Base-by-base conservation (phyloP, 2,797 vertebrate genomes). In the Catamblyrhynchus diadema region DNA sequence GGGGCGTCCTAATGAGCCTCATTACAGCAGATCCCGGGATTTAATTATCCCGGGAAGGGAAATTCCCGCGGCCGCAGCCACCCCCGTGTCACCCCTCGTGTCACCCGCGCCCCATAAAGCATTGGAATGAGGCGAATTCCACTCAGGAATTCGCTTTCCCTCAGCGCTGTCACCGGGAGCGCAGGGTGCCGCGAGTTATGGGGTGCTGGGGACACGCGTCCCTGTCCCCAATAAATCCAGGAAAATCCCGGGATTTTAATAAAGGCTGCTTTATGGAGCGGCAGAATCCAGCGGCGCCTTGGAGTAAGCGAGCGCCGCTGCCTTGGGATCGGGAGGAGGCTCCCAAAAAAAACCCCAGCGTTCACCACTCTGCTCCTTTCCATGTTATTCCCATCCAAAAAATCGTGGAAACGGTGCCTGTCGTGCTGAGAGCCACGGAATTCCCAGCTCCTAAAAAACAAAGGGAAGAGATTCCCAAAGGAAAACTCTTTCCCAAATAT, bases 21-120 rank as follows among this genome's bases (percentile, higher is more conserved):
- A 93, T 96, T 96, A 94, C 79, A 94, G 74, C 88, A 44, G 81
- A 64, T 90, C 85, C 54, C 2, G 73, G 64, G 79, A 82, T 96
- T 93, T 59, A 74, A 94, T 94, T 81, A 92, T 65, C 53, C 74
- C 1, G 8, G 4, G 81, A 65, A 65, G 81, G 37, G 74, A 70
- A 89, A 82, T 74, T 78, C 51, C 66, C 65, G 35, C 2, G 41
- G 65, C 78, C 66, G 2, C 85, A 83, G 53, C 61, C 37, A 69
- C 28, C 57, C 9, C 19, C 28, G 28, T 45, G 86, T 89, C 86
- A 69, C 70, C 48, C 48, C 42, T 41, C 64, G 50, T 30, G 20
- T 96, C 95, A 83, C 53, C 70, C 86, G 75, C 71, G 67, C 90
- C 81, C 71, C 95, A 77, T 66, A 89, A 88, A 95, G 48, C 87